Conservation (phyloP, 2,113 vertebrate genomes). For the Cottus gobio region DNA sequence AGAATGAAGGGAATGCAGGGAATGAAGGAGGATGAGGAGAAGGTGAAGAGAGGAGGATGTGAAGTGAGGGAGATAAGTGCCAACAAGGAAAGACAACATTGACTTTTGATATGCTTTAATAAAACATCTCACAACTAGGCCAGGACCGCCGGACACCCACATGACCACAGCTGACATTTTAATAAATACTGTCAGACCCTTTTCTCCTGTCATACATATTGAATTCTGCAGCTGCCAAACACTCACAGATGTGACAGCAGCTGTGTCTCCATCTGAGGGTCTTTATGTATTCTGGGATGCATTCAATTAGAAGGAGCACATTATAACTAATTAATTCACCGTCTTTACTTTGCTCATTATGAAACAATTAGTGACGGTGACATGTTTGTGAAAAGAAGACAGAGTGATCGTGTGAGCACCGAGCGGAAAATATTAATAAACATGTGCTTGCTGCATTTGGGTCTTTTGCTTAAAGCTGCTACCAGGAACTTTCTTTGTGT, state of each 20-base stretch:
- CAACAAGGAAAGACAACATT: conserved; percentile 37
- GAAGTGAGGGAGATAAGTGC: conserved; percentile 46
- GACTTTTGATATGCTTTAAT: conserved; percentile 60
- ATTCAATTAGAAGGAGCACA: conserved; percentile 49
- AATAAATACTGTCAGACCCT: conserved; percentile 57
- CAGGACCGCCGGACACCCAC: conserved; percentile 24
- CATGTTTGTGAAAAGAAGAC: conserved; percentile 13
- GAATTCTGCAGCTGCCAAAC: conserved; percentile 68
- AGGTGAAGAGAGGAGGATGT: conserved; percentile 22
- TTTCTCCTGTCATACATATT: conserved; percentile 62
- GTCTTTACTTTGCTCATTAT: conserved; percentile 34
- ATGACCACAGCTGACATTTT: conserved; percentile 63
- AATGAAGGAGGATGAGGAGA: conserved; percentile 7
- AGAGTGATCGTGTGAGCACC: not conserved
- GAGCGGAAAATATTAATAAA: not conserved
- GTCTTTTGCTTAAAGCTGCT: not conserved
- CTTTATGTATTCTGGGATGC: conserved; percentile 35
- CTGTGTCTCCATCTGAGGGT: conserved; percentile 61
- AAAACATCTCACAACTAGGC: conserved; percentile 55
- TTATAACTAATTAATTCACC: conserved; percentile 51
- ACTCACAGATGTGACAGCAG: conserved; percentile 73
- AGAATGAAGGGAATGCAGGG: too few species aligned
- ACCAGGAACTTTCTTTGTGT: not conserved
- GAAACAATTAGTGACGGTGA: conserved; percentile 35
- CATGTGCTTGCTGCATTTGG: not conserved